phyloP scores from a whole-genome alignment of 2,113 vertebrate genomes.

The rat (Rattus norvegicus) region GRCr8 NC_086026.1:112550001-112550500 shows the following conservation, averaged over 20 bases:
- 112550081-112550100: neutral
- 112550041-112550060: constrained; percentile 89
- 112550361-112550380: neutral
- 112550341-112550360: neutral
- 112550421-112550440: neutral
- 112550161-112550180: neutral
- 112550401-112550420: neutral
- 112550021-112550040: constrained; percentile 92
- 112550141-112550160: constrained; percentile 1
- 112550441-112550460: neutral
- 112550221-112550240: neutral
- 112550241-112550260: neutral
- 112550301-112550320: neutral
- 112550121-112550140: constrained; percentile 48
- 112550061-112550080: constrained; percentile 79
- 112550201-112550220: no score
- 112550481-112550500: neutral
- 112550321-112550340: neutral
- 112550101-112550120: neutral
- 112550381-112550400: neutral
- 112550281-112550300: neutral
- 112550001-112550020: constrained; percentile 92
- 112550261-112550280: no score
- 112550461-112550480: neutral
- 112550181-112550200: rapidly evolving